A percentile compares a stretch with the other conserved stretches of the same genome.
phyloP scores from a whole-genome alignment of 2,888 invertebrate genomes.

The Polydrusus tereticollis region DNA sequence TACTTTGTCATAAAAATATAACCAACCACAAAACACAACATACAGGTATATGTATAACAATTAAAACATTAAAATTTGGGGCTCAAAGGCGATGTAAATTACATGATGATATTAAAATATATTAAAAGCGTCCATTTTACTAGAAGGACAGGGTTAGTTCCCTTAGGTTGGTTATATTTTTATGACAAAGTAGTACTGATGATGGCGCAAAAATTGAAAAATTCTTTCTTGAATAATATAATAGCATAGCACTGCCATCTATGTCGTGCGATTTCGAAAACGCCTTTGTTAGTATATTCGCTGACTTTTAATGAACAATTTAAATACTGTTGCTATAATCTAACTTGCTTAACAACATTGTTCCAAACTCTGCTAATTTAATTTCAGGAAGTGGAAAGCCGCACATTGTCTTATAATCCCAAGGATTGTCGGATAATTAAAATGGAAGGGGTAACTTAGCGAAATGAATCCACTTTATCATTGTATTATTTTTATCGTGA shows the following conservation, averaged over 20 bases:
- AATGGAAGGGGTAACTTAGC: conserved; percentile 13
- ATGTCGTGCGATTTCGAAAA: conserved; percentile 38
- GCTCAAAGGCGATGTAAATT: too few species aligned
- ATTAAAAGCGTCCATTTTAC: too few species aligned
- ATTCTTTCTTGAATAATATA: background rate
- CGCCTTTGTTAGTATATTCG: conserved; percentile 46
- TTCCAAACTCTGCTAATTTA: conserved; percentile 55
- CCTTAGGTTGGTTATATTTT: too few species aligned
- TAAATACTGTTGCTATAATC: conserved; percentile 65
- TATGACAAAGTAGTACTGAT: too few species aligned
- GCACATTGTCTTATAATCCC: conserved; percentile 47
- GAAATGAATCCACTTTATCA: background rate
- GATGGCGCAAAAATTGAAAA: too few species aligned
- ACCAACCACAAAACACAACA: too few species aligned
- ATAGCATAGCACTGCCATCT: conserved; percentile 18
- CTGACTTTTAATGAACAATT: conserved; percentile 66
- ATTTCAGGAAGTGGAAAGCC: conserved; percentile 48
- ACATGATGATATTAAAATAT: too few species aligned
- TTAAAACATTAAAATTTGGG: too few species aligned
- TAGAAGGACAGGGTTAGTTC: too few species aligned
- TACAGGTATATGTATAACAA: too few species aligned
- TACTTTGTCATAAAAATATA: too few species aligned
- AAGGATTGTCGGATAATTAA: conserved; percentile 36
- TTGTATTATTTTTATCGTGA: background rate
- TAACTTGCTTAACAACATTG: conserved; percentile 57